Conservation (phyloP, 2,888 invertebrate genomes). For the Priocnemis perturbator region DNA sequence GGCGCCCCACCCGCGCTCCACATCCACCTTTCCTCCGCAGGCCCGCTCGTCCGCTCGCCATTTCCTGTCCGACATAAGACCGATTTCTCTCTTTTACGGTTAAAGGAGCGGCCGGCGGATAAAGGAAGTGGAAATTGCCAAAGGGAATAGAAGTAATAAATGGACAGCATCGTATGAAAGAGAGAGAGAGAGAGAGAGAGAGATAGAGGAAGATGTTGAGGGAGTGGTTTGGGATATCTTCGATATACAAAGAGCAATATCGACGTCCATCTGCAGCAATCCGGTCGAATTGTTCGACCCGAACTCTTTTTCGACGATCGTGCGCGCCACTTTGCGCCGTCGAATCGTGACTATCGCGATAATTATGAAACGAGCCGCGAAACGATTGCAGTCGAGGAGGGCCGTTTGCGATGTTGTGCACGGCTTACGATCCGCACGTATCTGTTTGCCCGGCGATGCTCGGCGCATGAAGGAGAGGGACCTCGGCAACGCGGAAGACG, state of each 20-base stretch:
- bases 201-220: background rate
- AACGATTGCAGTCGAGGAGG: no score
- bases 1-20: no score
- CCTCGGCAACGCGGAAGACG: slow-evolving; percentile 2
- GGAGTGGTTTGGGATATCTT: background rate
- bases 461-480: no score
- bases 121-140: slow-evolving; percentile 41
- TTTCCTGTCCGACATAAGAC: slow-evolving; percentile 45
- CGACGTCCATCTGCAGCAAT: background rate
- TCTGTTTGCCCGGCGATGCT: no score
- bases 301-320: background rate
- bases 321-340: no score
- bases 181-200: background rate
- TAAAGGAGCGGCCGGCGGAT: slow-evolving; percentile 18
- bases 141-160: slow-evolving; percentile 55
- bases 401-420: no score
- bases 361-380: no score
- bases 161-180: slow-evolving; percentile 20
- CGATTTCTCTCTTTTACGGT: slow-evolving; percentile 33
- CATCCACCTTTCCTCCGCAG: background rate
- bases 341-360: no score
- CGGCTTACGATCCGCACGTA: no score
- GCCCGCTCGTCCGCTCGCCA: slow-evolving; percentile 30
- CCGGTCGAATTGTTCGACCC: no score
- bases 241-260: slow-evolving; percentile 11